Evolutionary conservation across 37 sponge, comb jelly and placozoan species (phyloP).

Genomic region (Axinella damicornis): DNA sequence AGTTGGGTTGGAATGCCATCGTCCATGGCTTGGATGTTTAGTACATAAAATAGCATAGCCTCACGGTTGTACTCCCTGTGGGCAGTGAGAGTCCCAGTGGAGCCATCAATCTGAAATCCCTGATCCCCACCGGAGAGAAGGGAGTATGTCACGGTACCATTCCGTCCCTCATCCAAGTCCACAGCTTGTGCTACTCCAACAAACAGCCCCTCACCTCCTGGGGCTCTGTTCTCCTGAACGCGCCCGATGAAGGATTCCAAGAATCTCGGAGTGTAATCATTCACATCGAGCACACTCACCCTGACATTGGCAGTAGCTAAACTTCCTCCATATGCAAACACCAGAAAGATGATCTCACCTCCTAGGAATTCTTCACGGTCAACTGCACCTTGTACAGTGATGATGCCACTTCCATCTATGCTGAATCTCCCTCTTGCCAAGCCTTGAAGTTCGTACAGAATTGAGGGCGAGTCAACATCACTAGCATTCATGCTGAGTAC

Average conservation of each 20-base stretch:
- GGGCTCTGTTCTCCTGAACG: slow-evolving; percentile 49
- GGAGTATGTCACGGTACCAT: slow-evolving; percentile 56
- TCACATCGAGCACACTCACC: slow-evolving; percentile 46
- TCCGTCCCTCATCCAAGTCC: slow-evolving; percentile 59
- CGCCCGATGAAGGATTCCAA: background rate
- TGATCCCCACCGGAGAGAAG: slow-evolving; percentile 12
- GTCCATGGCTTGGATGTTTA: slow-evolving; percentile 64
- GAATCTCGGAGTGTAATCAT: slow-evolving; percentile 62
- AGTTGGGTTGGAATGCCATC: slow-evolving; percentile 32
- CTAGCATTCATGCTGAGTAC: slow-evolving; percentile 31
- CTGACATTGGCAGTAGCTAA: slow-evolving; percentile 37
- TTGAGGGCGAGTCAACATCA: slow-evolving; percentile 34
- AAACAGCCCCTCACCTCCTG: slow-evolving; percentile 35
- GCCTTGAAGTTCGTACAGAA: slow-evolving; percentile 40
- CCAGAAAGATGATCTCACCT: slow-evolving; percentile 36
- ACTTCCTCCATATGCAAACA: slow-evolving; percentile 33
- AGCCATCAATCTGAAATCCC: slow-evolving; percentile 53
- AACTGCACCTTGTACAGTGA: slow-evolving; percentile 42
- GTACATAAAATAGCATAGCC: background rate
- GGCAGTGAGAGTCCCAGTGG: slow-evolving; percentile 53
- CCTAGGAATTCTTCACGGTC: slow-evolving; percentile 59
- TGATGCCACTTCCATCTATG: slow-evolving; percentile 21
- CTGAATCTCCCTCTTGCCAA: slow-evolving; percentile 49
- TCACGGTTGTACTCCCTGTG: slow-evolving; percentile 51
- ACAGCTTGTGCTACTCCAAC: slow-evolving; percentile 44